phyloP scores from a whole-genome alignment of 2,888 invertebrate species.

The Meandrusa payeni region DNA sequence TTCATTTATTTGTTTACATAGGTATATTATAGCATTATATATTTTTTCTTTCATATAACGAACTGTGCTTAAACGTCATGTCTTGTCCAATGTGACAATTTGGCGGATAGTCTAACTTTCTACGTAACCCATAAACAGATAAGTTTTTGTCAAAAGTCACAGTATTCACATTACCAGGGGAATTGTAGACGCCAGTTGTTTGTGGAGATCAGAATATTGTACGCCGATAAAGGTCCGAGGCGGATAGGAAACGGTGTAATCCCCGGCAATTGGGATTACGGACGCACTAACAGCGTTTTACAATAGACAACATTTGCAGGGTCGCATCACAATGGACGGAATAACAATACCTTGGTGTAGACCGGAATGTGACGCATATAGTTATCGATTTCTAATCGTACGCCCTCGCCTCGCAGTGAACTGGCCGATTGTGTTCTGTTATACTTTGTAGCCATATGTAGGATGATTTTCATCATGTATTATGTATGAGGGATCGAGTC shows the following conservation, averaged over 20 bases:
- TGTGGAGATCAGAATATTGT: slow-evolving; percentile 28
- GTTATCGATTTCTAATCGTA: slow-evolving; percentile 74
- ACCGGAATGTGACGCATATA: slow-evolving; percentile 64
- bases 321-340: slow-evolving; percentile 55
- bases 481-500: slow-evolving; percentile 11
- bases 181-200: slow-evolving; percentile 20
- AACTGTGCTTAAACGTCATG: too few relatives aligned
- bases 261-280: slow-evolving; percentile 66
- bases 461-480: slow-evolving; percentile 21
- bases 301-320: slow-evolving; percentile 53
- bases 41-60: too few relatives aligned
- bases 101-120: too few relatives aligned
- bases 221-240: slow-evolving; percentile 31
- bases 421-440: slow-evolving; percentile 38
- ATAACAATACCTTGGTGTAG: slow-evolving; percentile 57
- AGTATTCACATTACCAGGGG: too few relatives aligned
- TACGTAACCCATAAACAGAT: too few relatives aligned
- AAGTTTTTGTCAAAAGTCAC: too few relatives aligned
- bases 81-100: too few relatives aligned
- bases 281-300: slow-evolving; percentile 55
- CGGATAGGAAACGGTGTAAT: slow-evolving; percentile 48
- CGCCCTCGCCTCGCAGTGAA: slow-evolving; percentile 49
- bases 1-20: too few relatives aligned
- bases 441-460: slow-evolving; percentile 30
- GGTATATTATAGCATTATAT: too few relatives aligned